A percentile compares a stretch with the other conserved stretches of the same genome.
Conservation (phyloP, 1,140 invertebrate genomes). For the Gonatopus flavifemur region DNA sequence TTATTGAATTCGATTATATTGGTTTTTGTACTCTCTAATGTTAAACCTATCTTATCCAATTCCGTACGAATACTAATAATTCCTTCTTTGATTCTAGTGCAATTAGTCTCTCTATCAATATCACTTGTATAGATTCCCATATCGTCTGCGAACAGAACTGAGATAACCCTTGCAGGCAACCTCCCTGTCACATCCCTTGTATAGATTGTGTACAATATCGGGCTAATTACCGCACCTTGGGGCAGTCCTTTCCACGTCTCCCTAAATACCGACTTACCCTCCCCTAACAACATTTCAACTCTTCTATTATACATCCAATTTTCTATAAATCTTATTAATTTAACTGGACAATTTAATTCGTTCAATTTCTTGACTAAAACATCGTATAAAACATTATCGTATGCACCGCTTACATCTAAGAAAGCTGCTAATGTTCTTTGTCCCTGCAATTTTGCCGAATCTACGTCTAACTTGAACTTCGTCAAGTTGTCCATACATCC, state of each 20-base stretch:
- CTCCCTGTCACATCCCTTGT: not conserved
- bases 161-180: not conserved
- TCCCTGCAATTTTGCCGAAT: not conserved
- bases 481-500: not conserved
- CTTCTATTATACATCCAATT: not conserved
- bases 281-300: not conserved
- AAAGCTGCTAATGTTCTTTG: not conserved
- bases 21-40: too few relatives aligned
- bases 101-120: not conserved
- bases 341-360: too few relatives aligned
- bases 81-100: slow-evolving; percentile 5
- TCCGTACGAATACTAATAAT: not conserved
- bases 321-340: not conserved
- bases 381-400: not conserved
- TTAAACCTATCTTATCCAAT: not conserved
- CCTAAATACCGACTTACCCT: too few relatives aligned
- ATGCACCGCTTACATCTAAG: too few relatives aligned
- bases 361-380: not conserved
- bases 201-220: slow-evolving; percentile 8
- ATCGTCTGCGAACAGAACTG: slow-evolving; percentile 13
- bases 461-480: not conserved
- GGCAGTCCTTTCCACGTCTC: slow-evolving; percentile 9
- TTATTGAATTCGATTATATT: too few relatives aligned
- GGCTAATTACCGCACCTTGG: slow-evolving; percentile 9
- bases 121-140: not conserved